Evolutionary conservation across 2,888 invertebrate genomes (phyloP).

Genomic region (Neocrepidodera transversa): DNA sequence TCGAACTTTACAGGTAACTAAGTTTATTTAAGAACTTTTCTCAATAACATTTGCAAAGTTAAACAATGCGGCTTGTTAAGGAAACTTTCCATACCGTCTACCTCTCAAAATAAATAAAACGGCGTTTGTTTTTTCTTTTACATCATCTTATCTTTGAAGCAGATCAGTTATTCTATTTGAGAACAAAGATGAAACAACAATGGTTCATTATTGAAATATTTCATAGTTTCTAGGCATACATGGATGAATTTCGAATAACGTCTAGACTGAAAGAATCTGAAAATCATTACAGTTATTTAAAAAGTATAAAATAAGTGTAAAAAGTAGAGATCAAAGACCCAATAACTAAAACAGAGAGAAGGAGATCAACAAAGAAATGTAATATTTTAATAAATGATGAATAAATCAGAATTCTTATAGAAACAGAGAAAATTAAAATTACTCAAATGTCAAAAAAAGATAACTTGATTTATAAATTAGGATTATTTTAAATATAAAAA

Average conservation of each 20-base stretch:
- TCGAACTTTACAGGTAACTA: slow-evolving; percentile 36
- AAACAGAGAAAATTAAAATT: no score
- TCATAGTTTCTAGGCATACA: slow-evolving; percentile 2
- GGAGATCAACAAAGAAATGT: no score
- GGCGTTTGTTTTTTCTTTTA: slow-evolving; percentile 12
- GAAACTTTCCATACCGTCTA: slow-evolving; percentile 29
- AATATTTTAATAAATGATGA: no score
- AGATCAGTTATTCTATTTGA: neutral
- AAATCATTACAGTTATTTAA: no score
- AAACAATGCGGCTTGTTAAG: slow-evolving; percentile 37
- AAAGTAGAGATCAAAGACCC: no score
- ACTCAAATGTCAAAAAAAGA: no score
- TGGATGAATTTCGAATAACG: neutral
- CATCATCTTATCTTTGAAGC: neutral
- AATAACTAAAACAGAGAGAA: no score
- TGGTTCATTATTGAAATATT: slow-evolving; percentile 9
- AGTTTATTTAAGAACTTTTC: slow-evolving; percentile 32
- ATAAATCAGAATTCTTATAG: no score
- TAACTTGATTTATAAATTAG: no score
- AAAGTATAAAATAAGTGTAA: no score
- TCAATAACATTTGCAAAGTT: slow-evolving; percentile 33
- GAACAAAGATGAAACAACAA: neutral
- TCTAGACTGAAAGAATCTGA: no score
- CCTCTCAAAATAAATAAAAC: slow-evolving; percentile 21
- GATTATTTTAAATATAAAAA: no score